Percentiles rank a stretch among this genome's conserved stretches.
Conservation (phyloP, 2,797 vertebrate genomes). For the Allenopithecus nigroviridis region DNA sequence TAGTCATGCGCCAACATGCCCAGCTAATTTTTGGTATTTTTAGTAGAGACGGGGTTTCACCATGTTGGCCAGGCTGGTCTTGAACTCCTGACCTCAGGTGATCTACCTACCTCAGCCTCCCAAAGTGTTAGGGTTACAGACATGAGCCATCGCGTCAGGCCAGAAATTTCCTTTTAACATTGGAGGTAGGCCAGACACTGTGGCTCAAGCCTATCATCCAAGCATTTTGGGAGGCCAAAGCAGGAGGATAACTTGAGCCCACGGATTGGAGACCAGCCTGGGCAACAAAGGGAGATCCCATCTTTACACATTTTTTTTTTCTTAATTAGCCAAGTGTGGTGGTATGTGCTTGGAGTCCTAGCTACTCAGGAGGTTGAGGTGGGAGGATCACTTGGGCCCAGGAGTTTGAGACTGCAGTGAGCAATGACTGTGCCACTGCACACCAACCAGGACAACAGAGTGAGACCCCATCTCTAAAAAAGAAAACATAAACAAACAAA, state of each 20-base stretch:
- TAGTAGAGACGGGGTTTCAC: not conserved
- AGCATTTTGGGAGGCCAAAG: not conserved
- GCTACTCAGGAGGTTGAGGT: not conserved
- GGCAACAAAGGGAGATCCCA: not conserved
- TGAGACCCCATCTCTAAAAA: not conserved
- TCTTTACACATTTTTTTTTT: not conserved
- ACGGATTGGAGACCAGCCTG: not conserved
- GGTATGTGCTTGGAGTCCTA: not conserved
- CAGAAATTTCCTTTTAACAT: not conserved
- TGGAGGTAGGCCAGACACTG: no score
- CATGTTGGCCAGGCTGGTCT: not conserved
- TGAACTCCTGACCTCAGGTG: not conserved
- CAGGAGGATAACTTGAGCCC: not conserved
- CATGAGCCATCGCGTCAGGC: not conserved
- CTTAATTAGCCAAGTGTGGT: not conserved
- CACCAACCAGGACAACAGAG: not conserved
- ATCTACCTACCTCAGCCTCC: not conserved
- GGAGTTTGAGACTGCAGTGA: not conserved
- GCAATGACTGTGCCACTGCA: not conserved
- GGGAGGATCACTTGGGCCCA: not conserved
- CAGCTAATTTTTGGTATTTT: not conserved
- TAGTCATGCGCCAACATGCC: rapidly evolving
- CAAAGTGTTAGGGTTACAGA: not conserved
- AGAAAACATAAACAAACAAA: not conserved
- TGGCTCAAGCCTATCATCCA: not conserved